phyloP scores from a whole-genome alignment of 2,888 invertebrate genomes.

The Limenitis arthemis region DNA sequence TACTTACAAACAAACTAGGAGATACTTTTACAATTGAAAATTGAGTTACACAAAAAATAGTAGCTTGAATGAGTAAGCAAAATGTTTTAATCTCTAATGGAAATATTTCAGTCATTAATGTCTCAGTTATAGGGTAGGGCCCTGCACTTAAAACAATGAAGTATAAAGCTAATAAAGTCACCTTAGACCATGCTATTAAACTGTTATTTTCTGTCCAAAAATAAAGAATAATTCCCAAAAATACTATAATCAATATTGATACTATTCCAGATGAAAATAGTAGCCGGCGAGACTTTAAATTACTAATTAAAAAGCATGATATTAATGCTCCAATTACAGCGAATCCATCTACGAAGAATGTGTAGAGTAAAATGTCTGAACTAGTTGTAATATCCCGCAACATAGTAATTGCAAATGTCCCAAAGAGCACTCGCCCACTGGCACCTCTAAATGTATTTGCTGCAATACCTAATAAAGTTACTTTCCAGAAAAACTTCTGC shows the following conservation, averaged over 20 bases:
- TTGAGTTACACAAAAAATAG: slow-evolving; percentile 18
- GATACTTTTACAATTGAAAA: slow-evolving; percentile 26
- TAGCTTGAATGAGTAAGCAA: slow-evolving; percentile 19
- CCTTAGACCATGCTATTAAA: slow-evolving; percentile 18
- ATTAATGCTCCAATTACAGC: slow-evolving; percentile 21
- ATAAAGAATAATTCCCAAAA: slow-evolving; percentile 21
- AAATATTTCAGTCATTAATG: slow-evolving; percentile 26
- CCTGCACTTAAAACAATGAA: slow-evolving; percentile 22
- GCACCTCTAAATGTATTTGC: slow-evolving; percentile 22
- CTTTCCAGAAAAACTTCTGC: slow-evolving; percentile 25
- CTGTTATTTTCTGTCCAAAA: slow-evolving; percentile 5
- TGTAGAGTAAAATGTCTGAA: slow-evolving; percentile 24
- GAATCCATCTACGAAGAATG: slow-evolving; percentile 21
- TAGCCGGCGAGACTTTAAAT: slow-evolving; percentile 23
- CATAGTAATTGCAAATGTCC: slow-evolving; percentile 22
- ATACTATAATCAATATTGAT: slow-evolving; percentile 17
- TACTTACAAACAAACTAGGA: slow-evolving; percentile 18
- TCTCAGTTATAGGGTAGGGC: slow-evolving; percentile 27
- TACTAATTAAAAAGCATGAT: slow-evolving; percentile 22
- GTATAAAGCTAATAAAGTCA: slow-evolving; percentile 23
- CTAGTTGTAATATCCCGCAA: slow-evolving; percentile 24
- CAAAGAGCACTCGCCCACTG: slow-evolving; percentile 20
- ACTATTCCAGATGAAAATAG: slow-evolving; percentile 23
- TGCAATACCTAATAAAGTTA: slow-evolving; percentile 11
- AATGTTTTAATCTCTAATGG: slow-evolving; percentile 29